Evolutionary conservation across 2,888 invertebrate genomes (phyloP).

Genomic region (Peribatodes rhomboidaria): DNA sequence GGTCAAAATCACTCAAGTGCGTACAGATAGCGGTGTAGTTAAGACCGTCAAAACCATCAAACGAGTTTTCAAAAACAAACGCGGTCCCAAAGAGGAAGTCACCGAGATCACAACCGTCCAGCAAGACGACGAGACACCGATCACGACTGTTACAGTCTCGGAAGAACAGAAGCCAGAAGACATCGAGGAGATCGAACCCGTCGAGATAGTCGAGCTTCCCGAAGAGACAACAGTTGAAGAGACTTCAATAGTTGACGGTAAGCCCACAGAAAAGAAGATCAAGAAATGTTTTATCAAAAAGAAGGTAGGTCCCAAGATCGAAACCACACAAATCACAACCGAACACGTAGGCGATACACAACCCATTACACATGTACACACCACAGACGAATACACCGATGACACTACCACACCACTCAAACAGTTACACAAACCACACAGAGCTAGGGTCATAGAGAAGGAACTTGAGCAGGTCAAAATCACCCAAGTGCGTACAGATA

Average conservation of each 20-base stretch:
- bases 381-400: conserved; percentile 62
- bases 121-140: conserved; percentile 40
- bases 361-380: conserved; percentile 70
- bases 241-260: conserved; percentile 49
- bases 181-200: not conserved
- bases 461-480: conserved; percentile 40
- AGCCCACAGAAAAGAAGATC: conserved; percentile 44
- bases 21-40: conserved; percentile 54
- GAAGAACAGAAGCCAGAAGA: conserved; percentile 56
- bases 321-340: conserved; percentile 64
- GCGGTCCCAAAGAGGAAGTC: conserved; percentile 49
- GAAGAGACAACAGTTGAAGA: conserved; percentile 50
- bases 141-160: conserved; percentile 40
- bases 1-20: conserved; percentile 50
- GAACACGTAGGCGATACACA: conserved; percentile 75
- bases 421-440: conserved; percentile 42
- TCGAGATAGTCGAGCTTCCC: conserved; percentile 54
- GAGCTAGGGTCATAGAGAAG: conserved; percentile 54
- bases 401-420: conserved; percentile 48
- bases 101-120: conserved; percentile 49
- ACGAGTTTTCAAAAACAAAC: conserved; percentile 59
- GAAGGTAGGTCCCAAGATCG: conserved; percentile 53
- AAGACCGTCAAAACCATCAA: conserved; percentile 51
- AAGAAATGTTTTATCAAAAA: conserved; percentile 71
- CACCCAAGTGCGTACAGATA: conserved; percentile 46